Percentiles rank a stretch among this genome's conserved stretches.
Evolutionary conservation across 2,888 invertebrate species (phyloP).

Genomic region (Chouioia cunea): DNA sequence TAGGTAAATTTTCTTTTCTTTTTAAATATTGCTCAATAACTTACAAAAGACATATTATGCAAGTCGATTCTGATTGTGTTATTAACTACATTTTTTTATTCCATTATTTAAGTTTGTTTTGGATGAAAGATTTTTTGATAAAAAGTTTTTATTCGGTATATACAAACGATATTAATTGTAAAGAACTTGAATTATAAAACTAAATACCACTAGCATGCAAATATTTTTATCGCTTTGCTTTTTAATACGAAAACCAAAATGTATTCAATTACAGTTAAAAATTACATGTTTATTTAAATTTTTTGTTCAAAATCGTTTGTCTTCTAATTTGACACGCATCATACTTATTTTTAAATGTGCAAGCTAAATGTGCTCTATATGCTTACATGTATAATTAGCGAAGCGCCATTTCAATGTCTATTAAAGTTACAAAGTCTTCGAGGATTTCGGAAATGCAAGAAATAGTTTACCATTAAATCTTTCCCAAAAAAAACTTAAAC

Average conservation of each 20-base stretch:
- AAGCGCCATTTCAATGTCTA: too few species aligned
- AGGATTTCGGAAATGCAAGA: conserved; percentile 41
- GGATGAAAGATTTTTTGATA: conserved; percentile 34
- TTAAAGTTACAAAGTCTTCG: conserved; percentile 39
- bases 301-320: too few species aligned
- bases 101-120: conserved; percentile 31
- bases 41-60: conserved; percentile 15
- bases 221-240: too few species aligned
- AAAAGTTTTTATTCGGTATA: conserved; percentile 26
- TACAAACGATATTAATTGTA: too few species aligned
- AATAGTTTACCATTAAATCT: conserved; percentile 34
- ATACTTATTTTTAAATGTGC: conserved; percentile 2
- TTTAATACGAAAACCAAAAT: too few species aligned
- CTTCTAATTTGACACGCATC: background rate
- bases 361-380: background rate
- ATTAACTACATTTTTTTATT: conserved; percentile 23
- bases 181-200: too few species aligned
- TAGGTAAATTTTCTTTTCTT: conserved; percentile 78
- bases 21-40: conserved; percentile 10
- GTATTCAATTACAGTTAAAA: too few species aligned
- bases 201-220: too few species aligned
- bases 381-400: too few species aligned
- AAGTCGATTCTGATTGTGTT: conserved; percentile 10
- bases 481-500: conserved; percentile 20
- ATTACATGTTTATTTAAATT: too few species aligned